Evolutionary conservation across 2,113 vertebrate genomes (phyloP).

Genomic region (Aegotheles bennettii): DNA sequence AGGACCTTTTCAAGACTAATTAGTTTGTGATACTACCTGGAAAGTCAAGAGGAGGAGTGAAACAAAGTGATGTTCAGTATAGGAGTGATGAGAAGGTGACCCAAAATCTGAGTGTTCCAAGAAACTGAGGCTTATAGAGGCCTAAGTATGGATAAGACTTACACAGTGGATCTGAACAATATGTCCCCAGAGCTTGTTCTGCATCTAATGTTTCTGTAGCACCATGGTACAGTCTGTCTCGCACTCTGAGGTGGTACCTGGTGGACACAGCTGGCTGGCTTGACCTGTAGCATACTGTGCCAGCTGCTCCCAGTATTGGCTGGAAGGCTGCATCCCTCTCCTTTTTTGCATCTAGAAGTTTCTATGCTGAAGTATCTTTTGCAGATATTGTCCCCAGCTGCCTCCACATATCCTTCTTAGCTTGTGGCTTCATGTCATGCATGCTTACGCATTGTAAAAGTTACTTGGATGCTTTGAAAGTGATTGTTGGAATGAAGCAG

Average conservation of each 20-base stretch:
- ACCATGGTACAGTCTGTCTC: not conserved
- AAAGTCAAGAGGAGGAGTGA: not conserved
- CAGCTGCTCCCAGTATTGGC: not conserved
- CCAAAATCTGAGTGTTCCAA: not conserved
- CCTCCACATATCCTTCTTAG: not conserved
- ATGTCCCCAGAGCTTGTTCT: not conserved
- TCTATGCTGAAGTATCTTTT: not conserved
- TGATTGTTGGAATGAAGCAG: not conserved
- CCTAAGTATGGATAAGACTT: not conserved
- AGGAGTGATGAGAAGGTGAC: not conserved
- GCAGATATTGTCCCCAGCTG: not conserved
- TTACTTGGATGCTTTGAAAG: not conserved
- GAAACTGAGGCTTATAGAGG: not conserved
- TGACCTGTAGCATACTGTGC: not conserved
- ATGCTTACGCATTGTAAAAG: not conserved
- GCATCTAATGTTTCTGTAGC: not conserved
- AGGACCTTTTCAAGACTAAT: not conserved
- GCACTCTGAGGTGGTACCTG: not conserved
- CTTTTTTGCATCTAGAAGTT: not conserved
- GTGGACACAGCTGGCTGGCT: not conserved
- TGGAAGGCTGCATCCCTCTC: not conserved
- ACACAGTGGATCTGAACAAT: fast-evolving
- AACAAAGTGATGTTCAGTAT: fast-evolving
- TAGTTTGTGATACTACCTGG: not conserved
- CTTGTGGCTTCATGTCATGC: not conserved